phyloP scores from a whole-genome alignment of 2,888 invertebrate species.

The Chloroclystis v-ata region DNA sequence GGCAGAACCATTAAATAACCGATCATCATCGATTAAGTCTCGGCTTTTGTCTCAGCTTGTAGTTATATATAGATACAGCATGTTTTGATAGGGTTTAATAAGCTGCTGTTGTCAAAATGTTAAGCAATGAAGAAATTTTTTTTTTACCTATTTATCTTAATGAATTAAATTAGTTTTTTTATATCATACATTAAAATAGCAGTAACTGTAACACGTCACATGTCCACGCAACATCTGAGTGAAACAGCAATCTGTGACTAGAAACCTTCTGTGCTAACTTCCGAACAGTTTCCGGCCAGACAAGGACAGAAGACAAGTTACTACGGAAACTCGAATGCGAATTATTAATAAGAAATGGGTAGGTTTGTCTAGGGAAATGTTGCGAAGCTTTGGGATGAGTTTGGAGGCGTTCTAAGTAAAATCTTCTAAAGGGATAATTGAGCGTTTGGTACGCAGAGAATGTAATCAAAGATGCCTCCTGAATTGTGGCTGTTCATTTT shows the following conservation, averaged over 20 bases:
- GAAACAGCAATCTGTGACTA: slow-evolving; percentile 2
- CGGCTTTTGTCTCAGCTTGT: no score
- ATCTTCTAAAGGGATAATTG: slow-evolving; percentile 4
- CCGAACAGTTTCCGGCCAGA: slow-evolving; percentile 62
- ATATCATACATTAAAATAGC: no score
- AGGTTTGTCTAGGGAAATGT: slow-evolving; percentile 2
- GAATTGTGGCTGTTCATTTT: background rate
- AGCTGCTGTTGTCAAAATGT: no score
- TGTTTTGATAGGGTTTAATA: no score
- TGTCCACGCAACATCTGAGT: background rate
- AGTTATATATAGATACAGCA: no score
- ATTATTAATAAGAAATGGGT: slow-evolving; percentile 1
- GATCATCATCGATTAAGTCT: no score
- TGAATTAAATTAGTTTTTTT: no score
- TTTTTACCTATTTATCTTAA: no score
- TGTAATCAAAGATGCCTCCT: background rate
- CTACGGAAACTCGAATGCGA: slow-evolving; percentile 43
- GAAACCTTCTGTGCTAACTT: slow-evolving; percentile 41
- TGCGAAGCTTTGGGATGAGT: background rate
- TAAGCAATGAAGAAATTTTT: no score
- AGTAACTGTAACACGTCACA: no score
- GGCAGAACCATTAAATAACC: no score
- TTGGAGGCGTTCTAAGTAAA: background rate
- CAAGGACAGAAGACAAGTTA: slow-evolving; percentile 50
- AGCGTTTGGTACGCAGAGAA: background rate